These are phyloP conservation scores for Ciconia stormi DNA, from an alignment of 2,113 vertebrate genomes.

Conservation along the genomic window DNA sequence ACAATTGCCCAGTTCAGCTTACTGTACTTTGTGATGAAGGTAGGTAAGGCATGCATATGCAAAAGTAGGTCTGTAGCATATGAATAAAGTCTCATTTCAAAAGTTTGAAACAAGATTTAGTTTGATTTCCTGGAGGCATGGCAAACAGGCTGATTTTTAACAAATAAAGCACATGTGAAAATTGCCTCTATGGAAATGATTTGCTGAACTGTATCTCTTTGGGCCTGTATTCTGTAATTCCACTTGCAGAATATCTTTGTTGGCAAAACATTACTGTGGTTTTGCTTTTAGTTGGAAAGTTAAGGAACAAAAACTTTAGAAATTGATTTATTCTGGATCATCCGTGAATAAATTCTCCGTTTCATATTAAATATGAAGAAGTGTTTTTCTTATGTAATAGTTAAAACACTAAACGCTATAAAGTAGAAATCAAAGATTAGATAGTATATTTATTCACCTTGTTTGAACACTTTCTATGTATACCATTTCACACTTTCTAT, in stretches of 20 bases:
- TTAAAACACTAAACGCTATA: neutral
- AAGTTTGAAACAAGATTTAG: neutral
- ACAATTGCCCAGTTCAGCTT: neutral
- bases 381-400: neutral
- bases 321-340: neutral
- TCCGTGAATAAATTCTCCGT: too few relatives aligned
- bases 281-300: neutral
- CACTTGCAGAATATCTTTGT: neutral
- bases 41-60: neutral
- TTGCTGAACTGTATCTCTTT: neutral
- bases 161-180: neutral
- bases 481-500: neutral
- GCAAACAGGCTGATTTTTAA: neutral
- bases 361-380: too few relatives aligned
- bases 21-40: neutral
- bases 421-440: neutral
- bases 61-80: neutral
- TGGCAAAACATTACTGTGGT: neutral
- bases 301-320: neutral
- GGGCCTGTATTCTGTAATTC: neutral
- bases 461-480: neutral
- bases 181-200: neutral
- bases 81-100: neutral
- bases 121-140: neutral
- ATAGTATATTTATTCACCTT: neutral